These are phyloP conservation scores for rabbit (Oryctolagus cuniculus) DNA, from an alignment of 2,113 vertebrate genomes.

Conservation along the genomic window DNA sequence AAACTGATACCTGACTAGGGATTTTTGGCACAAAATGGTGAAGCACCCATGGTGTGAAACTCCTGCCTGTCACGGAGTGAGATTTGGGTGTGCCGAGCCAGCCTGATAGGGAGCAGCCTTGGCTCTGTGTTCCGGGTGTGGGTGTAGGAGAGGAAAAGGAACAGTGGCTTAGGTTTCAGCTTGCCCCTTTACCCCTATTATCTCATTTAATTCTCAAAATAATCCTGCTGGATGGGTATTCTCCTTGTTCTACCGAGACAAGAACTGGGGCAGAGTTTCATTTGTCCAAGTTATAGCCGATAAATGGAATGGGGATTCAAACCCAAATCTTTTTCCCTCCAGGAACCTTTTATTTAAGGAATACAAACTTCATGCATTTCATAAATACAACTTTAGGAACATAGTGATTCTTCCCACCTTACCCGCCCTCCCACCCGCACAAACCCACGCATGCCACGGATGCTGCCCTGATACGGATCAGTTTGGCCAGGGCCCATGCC, in stretches of 20 bases:
- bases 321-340: neutral
- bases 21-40: neutral
- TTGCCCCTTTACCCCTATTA: neutral
- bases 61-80: neutral
- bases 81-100: neutral
- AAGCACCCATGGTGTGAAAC: neutral
- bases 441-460: no score
- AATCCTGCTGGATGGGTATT: neutral
- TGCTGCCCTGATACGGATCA: rapidly evolving
- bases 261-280: neutral
- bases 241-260: neutral
- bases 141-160: neutral
- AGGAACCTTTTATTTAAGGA: no score
- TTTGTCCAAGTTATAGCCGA: neutral
- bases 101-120: neutral
- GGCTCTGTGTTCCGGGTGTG: no score
- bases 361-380: no score
- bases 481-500: no score
- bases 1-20: neutral
- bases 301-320: neutral
- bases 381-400: no score
- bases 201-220: neutral
- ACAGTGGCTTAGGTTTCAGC: neutral
- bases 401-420: no score
- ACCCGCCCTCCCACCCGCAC: no score